phyloP scores from a whole-genome alignment of 2,888 invertebrate genomes.

The Leptopilina syphax region DNA sequence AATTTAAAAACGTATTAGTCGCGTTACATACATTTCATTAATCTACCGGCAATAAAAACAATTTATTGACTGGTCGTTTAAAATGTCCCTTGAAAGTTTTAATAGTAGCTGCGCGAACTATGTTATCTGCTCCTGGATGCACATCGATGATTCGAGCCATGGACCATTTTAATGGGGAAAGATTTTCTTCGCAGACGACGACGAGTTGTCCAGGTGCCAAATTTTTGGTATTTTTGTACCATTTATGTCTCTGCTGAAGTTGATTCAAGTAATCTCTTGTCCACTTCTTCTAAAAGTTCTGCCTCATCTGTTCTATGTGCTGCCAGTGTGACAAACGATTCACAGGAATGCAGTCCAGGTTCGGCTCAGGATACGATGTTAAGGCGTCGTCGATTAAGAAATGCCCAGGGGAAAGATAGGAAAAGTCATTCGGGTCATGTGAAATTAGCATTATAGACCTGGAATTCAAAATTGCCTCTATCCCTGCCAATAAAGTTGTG shows the following conservation, averaged over 20 bases:
- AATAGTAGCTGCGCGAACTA: conserved; percentile 54
- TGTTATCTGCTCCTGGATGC: conserved; percentile 55
- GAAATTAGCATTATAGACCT: not conserved
- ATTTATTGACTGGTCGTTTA: conserved; percentile 3
- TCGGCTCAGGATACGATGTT: no score
- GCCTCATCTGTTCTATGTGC: no score
- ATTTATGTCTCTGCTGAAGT: no score
- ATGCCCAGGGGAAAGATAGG: no score
- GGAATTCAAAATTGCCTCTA: not conserved
- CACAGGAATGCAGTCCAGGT: no score
- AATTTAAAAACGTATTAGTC: not conserved
- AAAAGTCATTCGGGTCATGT: no score
- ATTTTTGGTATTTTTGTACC: not conserved
- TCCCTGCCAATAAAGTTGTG: not conserved
- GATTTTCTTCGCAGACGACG: conserved; percentile 46
- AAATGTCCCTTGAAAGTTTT: not conserved
- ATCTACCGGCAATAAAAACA: not conserved
- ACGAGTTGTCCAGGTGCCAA: not conserved
- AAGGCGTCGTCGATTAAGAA: no score
- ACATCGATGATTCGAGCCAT: conserved; percentile 52
- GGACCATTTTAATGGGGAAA: conserved; percentile 43
- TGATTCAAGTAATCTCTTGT: not conserved
- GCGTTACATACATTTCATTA: not conserved
- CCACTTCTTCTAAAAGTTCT: no score
- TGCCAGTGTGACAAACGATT: no score